Evolutionary conservation across 2,888 invertebrate species (phyloP).

Genomic region (Caenorhabditis imperialis): DNA sequence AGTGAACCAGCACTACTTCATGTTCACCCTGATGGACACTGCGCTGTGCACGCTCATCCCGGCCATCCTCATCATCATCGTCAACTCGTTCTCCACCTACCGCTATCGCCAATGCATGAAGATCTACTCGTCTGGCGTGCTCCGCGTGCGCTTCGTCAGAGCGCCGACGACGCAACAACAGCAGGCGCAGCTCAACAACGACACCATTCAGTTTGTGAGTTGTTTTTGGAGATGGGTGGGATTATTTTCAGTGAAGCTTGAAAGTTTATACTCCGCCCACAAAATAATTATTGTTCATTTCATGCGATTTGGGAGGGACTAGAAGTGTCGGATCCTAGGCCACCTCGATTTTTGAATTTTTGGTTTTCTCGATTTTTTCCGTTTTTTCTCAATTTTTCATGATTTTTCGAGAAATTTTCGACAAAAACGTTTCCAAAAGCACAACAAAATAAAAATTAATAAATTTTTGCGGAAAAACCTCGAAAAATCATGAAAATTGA

Average conservation of each 20-base stretch:
- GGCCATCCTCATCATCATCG: constrained; percentile 74
- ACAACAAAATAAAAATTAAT: too few species aligned
- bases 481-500: too few species aligned
- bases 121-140: constrained; percentile 75
- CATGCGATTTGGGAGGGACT: too few species aligned
- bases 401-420: too few species aligned
- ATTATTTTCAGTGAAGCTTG: not conserved
- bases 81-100: constrained; percentile 74
- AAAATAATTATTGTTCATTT: too few species aligned
- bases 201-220: constrained; percentile 55
- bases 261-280: too few species aligned
- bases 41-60: constrained; percentile 72
- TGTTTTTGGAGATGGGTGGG: not conserved
- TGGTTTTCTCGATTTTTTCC: too few species aligned
- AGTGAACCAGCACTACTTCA: constrained; percentile 67
- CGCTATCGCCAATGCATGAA: constrained; percentile 77
- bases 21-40: constrained; percentile 74
- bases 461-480: too few species aligned
- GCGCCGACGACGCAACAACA: constrained; percentile 53
- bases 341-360: too few species aligned
- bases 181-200: constrained; percentile 38
- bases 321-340: too few species aligned
- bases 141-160: constrained; percentile 72
- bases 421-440: too few species aligned
- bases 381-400: too few species aligned